Base-by-base conservation (phyloP, 2,797 vertebrate species). In the Sebastes trivittatus region DNA sequence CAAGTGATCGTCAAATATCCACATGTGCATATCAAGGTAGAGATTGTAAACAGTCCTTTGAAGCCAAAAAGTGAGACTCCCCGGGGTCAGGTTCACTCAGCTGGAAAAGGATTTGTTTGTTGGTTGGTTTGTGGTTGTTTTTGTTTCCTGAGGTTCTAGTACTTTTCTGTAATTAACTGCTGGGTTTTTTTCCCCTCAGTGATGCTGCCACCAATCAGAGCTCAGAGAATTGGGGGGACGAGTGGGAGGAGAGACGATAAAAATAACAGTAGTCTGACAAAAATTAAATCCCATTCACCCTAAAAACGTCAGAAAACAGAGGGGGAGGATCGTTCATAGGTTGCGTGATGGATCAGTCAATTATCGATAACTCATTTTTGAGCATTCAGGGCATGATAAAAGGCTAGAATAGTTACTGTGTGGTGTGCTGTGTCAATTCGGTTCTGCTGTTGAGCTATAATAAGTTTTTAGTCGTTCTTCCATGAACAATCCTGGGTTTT, bases 31-130 rank as follows among this genome's bases (percentile, higher is more conserved):
- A 94, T 92, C 78, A 92, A 92, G 89, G 90, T 88, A 94, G 91
- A 91, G 88, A 90, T 93, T 94, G 93, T 95, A 95, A 93, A 95
- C 94, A 94, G 94, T 95, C 90, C 89, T 87, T 88, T 81, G 88
- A 94, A 91, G 89, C 89, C 87, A 85, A 89, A 88, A 81, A 60
- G 81, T 71, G 82, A 91, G 75, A 83, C 77, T 88, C 78, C 74
- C 76, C n/a, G 7, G 83, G 78, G 79, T 86, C 77, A 83, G 75
- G 78, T 72, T 87, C 77, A 87, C 86, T 87, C 81, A 55, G 86
- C 29, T 75, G 73, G 72, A 65, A 76, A 87, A 78, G 52, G 61
- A 60, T 87, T 80, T 72, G 68, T 80, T 86, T 77, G 82, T 88
- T 89, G 9, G 77, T 81, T 84, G 59, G 63, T 87, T 82, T 10